Evolutionary conservation across 1,140 invertebrate genomes (phyloP), one percentile per base, ranked within the genome.

Genomic region (Leptinotarsa undecemlineata): DNA sequence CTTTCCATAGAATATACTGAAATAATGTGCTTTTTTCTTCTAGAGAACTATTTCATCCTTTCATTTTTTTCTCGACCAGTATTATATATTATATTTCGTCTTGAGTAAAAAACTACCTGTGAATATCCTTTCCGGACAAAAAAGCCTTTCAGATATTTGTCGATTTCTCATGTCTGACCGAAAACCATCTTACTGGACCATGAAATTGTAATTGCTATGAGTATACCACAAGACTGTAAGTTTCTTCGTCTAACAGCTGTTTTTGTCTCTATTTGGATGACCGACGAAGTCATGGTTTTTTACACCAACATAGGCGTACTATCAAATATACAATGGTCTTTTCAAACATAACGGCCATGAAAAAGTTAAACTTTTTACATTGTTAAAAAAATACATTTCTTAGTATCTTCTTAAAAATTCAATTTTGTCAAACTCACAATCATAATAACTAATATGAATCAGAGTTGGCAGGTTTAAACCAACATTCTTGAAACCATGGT

Each of bases 151-250:
- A 68, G 17, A 33, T 33, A 26, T 68, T 33, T 68, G 66, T 68
- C 66, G 66, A 48, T 68, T 68, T 68, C n/a, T 19, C 14, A 68
- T 68, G 23, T 68, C 66, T 47, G 33, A 68, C 17, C 11, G 33
- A 68, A 68, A 68, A 68, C 17, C 33, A 68, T 33, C 26, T 68
- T 42, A 68, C 66, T 68, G 23, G 66, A 68, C 66, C 66, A 42
- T 68, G 66, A 68, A 68, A 68, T 68, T n/a, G 66, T 68, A 42
- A 68, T 68, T 68, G 33, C 33, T 68, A 68, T 26, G 33, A 68
- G 33, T 68, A 68, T 68, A 68, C 66, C 66, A 68, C 66, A 68
- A 68, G 21, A 48, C 33, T 23, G 21, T 14, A 23, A 14, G 17
- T 42, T n/a, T 68, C 23, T 33, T 68, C 15, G 26, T 42, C n/a